Percentiles rank a stretch among this genome's conserved stretches.
These are phyloP conservation scores for Chalcis sispes DNA, from an alignment of 2,888 invertebrate genomes.

Conservation along the genomic window DNA sequence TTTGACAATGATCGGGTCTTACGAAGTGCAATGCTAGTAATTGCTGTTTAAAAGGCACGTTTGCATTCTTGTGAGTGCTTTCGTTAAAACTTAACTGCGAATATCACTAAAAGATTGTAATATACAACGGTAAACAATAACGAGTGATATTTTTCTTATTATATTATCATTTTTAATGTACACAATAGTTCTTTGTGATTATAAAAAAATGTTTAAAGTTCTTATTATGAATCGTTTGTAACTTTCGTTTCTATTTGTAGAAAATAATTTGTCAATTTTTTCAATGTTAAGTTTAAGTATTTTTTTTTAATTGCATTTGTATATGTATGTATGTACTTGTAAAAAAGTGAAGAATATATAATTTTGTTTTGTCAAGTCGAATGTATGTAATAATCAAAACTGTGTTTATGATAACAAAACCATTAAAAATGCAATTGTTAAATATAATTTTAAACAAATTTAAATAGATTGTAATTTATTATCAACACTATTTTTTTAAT, in stretches of 20 bases:
- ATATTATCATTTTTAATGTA: slow-evolving; percentile 40
- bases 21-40: slow-evolving; percentile 43
- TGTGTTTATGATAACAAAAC: slow-evolving; percentile 50
- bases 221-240: slow-evolving; percentile 30
- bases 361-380: slow-evolving; percentile 48
- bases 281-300: slow-evolving; percentile 53
- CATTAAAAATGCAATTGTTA: slow-evolving; percentile 69
- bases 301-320: slow-evolving; percentile 47
- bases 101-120: slow-evolving; percentile 47
- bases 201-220: slow-evolving; percentile 35
- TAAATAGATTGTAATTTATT: slow-evolving; percentile 75
- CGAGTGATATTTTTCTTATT: slow-evolving; percentile 42
- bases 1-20: slow-evolving; percentile 47
- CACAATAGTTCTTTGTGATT: slow-evolving; percentile 37
- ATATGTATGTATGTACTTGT: slow-evolving; percentile 54
- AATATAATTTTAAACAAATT: slow-evolving; percentile 69
- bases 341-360: slow-evolving; percentile 47
- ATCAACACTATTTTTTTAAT: slow-evolving; percentile 59
- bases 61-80: slow-evolving; percentile 26
- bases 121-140: slow-evolving; percentile 41
- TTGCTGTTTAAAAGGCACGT: slow-evolving; percentile 41
- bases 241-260: slow-evolving; percentile 21
- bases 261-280: slow-evolving; percentile 33
- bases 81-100: slow-evolving; percentile 36
- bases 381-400: slow-evolving; percentile 53